Evolutionary conservation across 2,888 invertebrate genomes (phyloP), one percentile per base, ranked within the genome.

Genomic region (Lysandra bellargus): DNA sequence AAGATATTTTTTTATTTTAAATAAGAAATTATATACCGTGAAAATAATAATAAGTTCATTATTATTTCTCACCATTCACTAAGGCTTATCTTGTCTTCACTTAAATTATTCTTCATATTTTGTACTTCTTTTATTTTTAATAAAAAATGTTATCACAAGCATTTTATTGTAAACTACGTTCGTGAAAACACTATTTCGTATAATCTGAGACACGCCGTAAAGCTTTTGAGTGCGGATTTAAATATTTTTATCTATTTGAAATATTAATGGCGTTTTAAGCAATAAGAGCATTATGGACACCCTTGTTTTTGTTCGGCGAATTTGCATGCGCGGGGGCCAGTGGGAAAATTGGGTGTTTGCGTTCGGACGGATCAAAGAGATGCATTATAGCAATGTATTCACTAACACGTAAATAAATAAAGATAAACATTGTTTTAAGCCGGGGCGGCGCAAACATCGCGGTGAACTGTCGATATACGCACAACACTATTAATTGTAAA

Each of bases 351-450:
- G 82, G 80, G 84, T 86, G 84, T 90, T 88, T 90, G 91, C 91
- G 90, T 88, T 86, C 84, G 87, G 83, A 84, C 86, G 86, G 90
- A 89, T 89, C 90, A 89, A 86, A 88, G 88, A 84, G 88, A 86
- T 88, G 91, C 90, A 90, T 91, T 91, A 90, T 86, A 85, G 84
- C 85, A 89, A 90, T 89, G 90, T 92, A 92, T 92, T 92, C 91
- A 87, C 84, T 88, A 89, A 91, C 93, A 92, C 92, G 92, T 92
- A 92, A 92, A 93, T 92, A 93, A 93, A 93, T 93, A 92, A 91
- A 89, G 89, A 90, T 89, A 91, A 92, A 91, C 91, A 90, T 84
- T 84, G 83, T 82, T 79, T 78, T 77, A 78, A 79, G 81, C 80
- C 77, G 78, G 30, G 1, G 44, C 53, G 33, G 33, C 49, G 49